Evolutionary conservation across 2,888 invertebrate genomes (phyloP), one percentile per base, ranked within the genome.

Genomic region (Chirona hameri): DNA sequence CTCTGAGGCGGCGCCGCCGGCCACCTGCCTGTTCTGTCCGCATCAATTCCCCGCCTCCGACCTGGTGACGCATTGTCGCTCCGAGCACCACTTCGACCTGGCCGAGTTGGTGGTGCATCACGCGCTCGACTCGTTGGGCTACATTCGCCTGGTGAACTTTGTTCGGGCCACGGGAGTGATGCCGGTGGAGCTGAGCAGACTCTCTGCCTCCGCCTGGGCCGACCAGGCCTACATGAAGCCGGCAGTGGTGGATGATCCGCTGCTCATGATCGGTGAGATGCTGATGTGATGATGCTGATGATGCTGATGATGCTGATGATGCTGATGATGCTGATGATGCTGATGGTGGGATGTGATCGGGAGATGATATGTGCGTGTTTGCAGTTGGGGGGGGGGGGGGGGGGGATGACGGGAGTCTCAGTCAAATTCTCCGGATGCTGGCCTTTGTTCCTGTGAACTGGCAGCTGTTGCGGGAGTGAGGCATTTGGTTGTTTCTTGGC

Each of bases 221-320:
- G 92, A 92, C 86, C 95, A 95, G 83, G 91, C 91, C 85, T 96
- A 94, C 87, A 89, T 96, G 83, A 93, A 92, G 87, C 95, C 96
- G 0, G 90, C 92, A 9, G 83, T 89, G 82, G 91, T 92, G 84
- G 91, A 93, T 87, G 96, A 96, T 87, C 91, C 93, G 18, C 94
- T 95, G 93, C 88, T 96, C 76, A 94, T 93, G 91, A 93, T 92
- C 87, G 96, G 95, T 92, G 91, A 83, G 84, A 83, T 7, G 81
- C 4, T 21, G 29, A 12, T 31, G 29, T 7, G 29, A 82, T 79
- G 12, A 27, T 10, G 12, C 10, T 2, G 18, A 18, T 18, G 15
- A 55, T n/a, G n/a, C 10, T 10, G 60, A 24, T 18, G 24, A 60
- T 9, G 21, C 9, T 24, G 24, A 3, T 60, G 21, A 18, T 60